phyloP scores from a whole-genome alignment of 64 coral and sea anemone species.

The Stylophora pistillata region DNA sequence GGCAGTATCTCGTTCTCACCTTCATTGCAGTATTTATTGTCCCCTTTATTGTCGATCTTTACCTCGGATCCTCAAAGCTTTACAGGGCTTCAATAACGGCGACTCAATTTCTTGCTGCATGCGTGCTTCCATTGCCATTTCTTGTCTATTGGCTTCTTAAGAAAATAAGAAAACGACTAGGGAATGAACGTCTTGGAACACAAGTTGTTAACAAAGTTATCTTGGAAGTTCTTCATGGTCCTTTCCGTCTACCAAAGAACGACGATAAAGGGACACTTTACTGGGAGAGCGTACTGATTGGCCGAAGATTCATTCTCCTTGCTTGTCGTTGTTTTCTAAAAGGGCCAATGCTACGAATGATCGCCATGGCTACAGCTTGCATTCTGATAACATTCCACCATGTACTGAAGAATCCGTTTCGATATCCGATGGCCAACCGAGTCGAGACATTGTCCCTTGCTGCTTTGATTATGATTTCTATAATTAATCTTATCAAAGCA shows the following conservation, averaged over 20 bases:
- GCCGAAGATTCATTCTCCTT: constrained; percentile 52
- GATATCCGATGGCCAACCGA: neutral
- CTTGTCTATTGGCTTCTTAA: constrained; percentile 33
- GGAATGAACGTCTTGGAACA: neutral
- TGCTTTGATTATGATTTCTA: neutral
- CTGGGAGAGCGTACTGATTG: constrained; percentile 76
- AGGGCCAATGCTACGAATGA: constrained; percentile 45
- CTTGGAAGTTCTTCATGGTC: constrained; percentile 51
- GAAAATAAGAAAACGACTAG: neutral
- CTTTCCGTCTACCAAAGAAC: constrained; percentile 45
- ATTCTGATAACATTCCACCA: constrained; percentile 10
- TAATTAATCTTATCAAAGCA: constrained; percentile 31
- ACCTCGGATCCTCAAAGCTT: constrained; percentile 52
- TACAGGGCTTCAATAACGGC: constrained; percentile 2
- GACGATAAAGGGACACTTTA: constrained; percentile 37
- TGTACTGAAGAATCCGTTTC: neutral
- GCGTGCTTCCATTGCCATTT: constrained; percentile 56
- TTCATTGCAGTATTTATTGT: constrained; percentile 55
- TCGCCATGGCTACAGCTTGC: neutral
- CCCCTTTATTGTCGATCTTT: constrained; percentile 53
- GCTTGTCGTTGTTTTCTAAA: constrained; percentile 38
- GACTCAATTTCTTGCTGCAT: constrained; percentile 54
- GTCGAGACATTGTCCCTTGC: neutral
- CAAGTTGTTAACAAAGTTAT: neutral
- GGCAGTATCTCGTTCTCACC: constrained; percentile 50